Conservation (phyloP, 2,113 vertebrate genomes). For the Calypte anna region DNA sequence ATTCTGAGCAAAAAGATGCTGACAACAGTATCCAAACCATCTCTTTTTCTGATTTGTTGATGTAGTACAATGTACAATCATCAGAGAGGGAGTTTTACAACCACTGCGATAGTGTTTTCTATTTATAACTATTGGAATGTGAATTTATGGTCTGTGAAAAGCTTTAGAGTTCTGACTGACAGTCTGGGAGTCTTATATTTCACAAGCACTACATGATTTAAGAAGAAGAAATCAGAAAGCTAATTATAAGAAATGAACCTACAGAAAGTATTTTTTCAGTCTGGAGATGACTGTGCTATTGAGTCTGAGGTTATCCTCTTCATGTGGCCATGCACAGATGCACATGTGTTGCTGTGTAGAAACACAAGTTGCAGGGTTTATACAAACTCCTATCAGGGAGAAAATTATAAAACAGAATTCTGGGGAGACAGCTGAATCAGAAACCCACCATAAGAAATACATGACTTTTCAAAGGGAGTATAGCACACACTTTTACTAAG, state of each 20-base stretch:
- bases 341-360: background rate
- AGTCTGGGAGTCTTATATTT: slow-evolving; percentile 38
- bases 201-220: slow-evolving; percentile 43
- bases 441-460: background rate
- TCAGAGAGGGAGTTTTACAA: slow-evolving; percentile 37
- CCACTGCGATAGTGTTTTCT: slow-evolving; percentile 37
- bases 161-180: slow-evolving; percentile 58
- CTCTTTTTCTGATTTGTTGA: slow-evolving; percentile 54
- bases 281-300: background rate
- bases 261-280: slow-evolving; percentile 14
- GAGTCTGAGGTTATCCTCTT: background rate
- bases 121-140: slow-evolving; percentile 54
- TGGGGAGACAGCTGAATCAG: slow-evolving; percentile 10
- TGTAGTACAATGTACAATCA: slow-evolving; percentile 15
- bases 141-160: slow-evolving; percentile 64
- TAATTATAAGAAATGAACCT: slow-evolving; percentile 12
- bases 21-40: slow-evolving; percentile 44
- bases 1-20: slow-evolving; percentile 60
- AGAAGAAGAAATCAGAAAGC: slow-evolving; percentile 46
- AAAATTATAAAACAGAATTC: background rate
- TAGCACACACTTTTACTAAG: slow-evolving; percentile 28
- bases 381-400: background rate
- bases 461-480: slow-evolving; percentile 35
- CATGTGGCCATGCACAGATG: background rate
- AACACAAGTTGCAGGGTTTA: background rate